Base-by-base conservation (phyloP, 2,113 vertebrate species). In the Peucedramus taeniatus region DNA sequence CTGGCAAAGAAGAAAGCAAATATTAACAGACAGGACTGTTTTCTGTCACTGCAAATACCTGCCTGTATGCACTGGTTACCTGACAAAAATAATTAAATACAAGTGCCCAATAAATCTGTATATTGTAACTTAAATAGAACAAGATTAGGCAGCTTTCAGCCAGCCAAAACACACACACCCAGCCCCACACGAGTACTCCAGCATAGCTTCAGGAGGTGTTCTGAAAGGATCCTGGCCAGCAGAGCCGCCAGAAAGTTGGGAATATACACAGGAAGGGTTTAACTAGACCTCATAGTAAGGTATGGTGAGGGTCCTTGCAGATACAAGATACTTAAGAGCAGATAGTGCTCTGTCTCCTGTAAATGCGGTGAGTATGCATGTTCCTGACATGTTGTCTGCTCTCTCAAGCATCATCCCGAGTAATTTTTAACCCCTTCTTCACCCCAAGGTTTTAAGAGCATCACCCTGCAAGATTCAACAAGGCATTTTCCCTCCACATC, bases 401-500 rank as follows among this genome's bases (percentile, higher is more conserved):
- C 68, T 90, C 83, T 85, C 83, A 68, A 91, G 87, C 94, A 94
- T 94, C 95, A 93, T 10, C 57, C 54, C 42, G 69, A 64, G 81
- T 45, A 44, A 80, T 50, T 87, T 90, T 97, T 97, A 97, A 97
- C 95, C 81, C 94, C 16, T 94, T 89, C 82, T 59, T 65, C 33
- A 72, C 82, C 61, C 17, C 49, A 17, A 2, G 8, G 44, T 26
- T 89, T 82, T 63, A 81, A 74, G 54, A 93, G 24, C 80, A 89
- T 85, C 57, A 40, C 51, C 35, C 59, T 40, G 42, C 40, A 27
- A 84, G 61, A 60, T 35, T 63, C 82, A 93, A 17, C 60, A 40
- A 50, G 12, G 60, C 45, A 17, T 84, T 79, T 95, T 72, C 49
- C 35, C 65, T 76, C 63, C 60, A 1, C n/a, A 4, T 57, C 76